Base-by-base conservation (phyloP, 2,113 vertebrate species). In the Hyaena hyaena region DNA sequence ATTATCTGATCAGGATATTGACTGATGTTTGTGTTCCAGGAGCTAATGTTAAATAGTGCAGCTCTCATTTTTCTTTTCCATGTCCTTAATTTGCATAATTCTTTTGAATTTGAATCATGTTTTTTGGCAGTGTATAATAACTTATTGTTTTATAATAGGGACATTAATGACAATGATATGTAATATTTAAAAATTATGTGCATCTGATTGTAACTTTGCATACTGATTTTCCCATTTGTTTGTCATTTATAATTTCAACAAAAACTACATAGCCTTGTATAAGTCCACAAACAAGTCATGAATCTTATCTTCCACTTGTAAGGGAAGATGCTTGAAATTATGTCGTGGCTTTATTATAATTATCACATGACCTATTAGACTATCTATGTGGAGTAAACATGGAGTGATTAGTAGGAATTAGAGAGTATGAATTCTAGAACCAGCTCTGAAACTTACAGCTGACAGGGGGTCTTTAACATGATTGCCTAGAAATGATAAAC, bases 271-370 rank as follows among this genome's bases (percentile, higher is more conserved):
- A 66, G 28, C 39, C 58, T 90, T 90, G 48, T 95, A 0, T 73
- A 92, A 89, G 16, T 43, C 33, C 16, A 89, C 63, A 85, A 74
- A 82, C 23, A 81, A 83, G 21, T 95, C 50, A 69, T 89, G 48
- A 87, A 74, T 93, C 93, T 88, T 85, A 79, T 96, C 61, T 97
- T 96, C 53, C 82, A 50, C 66, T 95, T 93, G 39, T 35, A 80
- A 80, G 43, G n/a, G 65, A 77, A 55, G 23, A 50, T 45, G 11
- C 89, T 74, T 95, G 66, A 92, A 89, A 96, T 86, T 73, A 81
- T 91, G 7, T 89, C 79, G 71, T 71, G 3, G 0, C 77, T 94
- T 96, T 95, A 50, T 55, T 93, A 16, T 81, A 89, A 82, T 80
- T 86, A 81, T 82, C 7, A 23, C 10, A 55, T 87, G 61, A 88